Percentiles rank a stretch among this genome's conserved stretches.
Evolutionary conservation across 1,140 invertebrate genomes (phyloP).

Genomic region (Coelopa frigida): DNA sequence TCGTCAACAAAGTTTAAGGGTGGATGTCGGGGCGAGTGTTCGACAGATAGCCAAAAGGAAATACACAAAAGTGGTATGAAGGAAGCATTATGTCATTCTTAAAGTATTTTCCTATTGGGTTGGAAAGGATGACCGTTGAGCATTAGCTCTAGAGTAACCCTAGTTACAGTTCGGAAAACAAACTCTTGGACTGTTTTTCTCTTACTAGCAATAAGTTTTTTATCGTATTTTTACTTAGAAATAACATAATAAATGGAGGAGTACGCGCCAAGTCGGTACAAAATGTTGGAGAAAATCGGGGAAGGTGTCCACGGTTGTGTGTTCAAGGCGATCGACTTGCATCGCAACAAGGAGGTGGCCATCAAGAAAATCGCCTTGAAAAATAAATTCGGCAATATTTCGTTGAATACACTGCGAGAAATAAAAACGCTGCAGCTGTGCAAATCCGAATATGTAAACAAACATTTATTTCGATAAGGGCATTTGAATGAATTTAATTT

Average conservation of each 20-base stretch:
- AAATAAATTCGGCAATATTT: conserved; percentile 72
- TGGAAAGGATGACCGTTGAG: too few relatives aligned
- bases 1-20: too few relatives aligned
- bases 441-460: conserved; percentile 78
- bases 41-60: too few relatives aligned
- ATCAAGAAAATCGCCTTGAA: conserved; percentile 77
- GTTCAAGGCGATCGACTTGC: conserved; percentile 66
- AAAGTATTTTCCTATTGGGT: too few relatives aligned
- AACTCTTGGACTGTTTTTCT: too few relatives aligned
- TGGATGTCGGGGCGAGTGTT: too few relatives aligned
- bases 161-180: too few relatives aligned
- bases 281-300: conserved; percentile 78
- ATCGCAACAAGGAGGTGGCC: conserved; percentile 66
- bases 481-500: conserved; percentile 18
- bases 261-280: conserved; percentile 67
- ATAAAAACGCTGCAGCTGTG: conserved; percentile 87
- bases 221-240: too few relatives aligned
- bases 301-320: conserved; percentile 97
- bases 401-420: conserved; percentile 80
- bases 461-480: not conserved
- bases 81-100: too few relatives aligned
- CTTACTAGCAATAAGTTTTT: too few relatives aligned
- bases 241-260: conserved; percentile 46
- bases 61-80: too few relatives aligned
- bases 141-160: too few relatives aligned